Base-by-base conservation (phyloP, 2,797 vertebrate genomes). In the Salmo trutta region DNA sequence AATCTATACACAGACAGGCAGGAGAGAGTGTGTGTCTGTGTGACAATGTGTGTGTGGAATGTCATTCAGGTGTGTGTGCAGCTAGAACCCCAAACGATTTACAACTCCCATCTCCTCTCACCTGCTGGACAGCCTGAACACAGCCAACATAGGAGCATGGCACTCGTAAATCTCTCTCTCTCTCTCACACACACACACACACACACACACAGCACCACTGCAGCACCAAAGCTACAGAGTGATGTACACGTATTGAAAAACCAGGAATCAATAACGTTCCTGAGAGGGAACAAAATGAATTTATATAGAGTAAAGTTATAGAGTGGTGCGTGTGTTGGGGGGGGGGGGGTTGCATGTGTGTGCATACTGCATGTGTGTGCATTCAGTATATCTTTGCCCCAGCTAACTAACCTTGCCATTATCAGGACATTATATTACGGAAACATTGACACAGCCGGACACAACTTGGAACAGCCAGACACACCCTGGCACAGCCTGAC, bases 191-290 rank as follows among this genome's bases (percentile, higher is more conserved):
- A 41, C 83, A 51, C 36, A 12, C 74, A 87, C 74, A 41, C 36
- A 41, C 36, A 41, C 36, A 41, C 36, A 41, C 36, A 41, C 36
- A 41, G 71, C 88, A 41, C 7, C 7, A 12, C 41, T 12, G 41
- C 41, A 47, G 12, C 41, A 14, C 12, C 41, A 47, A 47, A 47
- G 41, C 41, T 47, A 47, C 31, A 36, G 33, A 19, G 33, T 47
- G 6, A 41, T 36, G 16, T 47, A 47, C 41, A 47, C 41, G 14
- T 47, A 47, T 47, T 10, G 10, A 12, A 59, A 66, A 33, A 31
- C 2, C 66, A 36, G 31, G 27, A 33, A 90, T 90, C 83, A 89
- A 88, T 88, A 83, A 88, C 66, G 5, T 31, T 4, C 14, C 29
- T 31, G 27, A 68, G 64, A 67, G n/a, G 62, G 10, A 29, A 19